Evolutionary conservation across 2,888 invertebrate species (phyloP).

Genomic region (Acanthopleura granulata): DNA sequence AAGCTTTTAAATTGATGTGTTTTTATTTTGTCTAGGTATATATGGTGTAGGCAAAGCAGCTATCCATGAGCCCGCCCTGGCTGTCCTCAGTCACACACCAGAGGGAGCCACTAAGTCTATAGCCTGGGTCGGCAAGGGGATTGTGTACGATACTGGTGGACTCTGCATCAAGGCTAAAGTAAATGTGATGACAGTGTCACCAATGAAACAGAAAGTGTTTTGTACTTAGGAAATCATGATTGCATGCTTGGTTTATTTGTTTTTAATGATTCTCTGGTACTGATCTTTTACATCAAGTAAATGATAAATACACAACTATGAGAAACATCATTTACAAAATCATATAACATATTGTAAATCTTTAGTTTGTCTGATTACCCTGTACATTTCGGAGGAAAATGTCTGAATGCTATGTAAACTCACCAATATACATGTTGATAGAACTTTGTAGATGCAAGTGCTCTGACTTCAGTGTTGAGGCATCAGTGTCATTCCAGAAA

Average conservation of each 20-base stretch:
- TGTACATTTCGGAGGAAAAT: too few relatives aligned
- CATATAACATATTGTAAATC: too few relatives aligned
- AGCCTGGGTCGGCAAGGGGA: slow-evolving; percentile 94
- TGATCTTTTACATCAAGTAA: too few relatives aligned
- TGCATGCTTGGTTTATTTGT: neutral
- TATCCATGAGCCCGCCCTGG: slow-evolving; percentile 77
- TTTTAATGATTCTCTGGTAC: too few relatives aligned
- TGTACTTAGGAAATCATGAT: neutral
- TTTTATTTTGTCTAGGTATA: slow-evolving; percentile 71
- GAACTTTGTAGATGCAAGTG: too few relatives aligned
- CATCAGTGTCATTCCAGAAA: too few relatives aligned
- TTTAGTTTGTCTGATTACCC: too few relatives aligned
- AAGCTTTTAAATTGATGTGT: neutral
- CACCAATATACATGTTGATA: too few relatives aligned
- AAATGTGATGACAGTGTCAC: slow-evolving; percentile 31
- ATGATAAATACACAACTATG: too few relatives aligned
- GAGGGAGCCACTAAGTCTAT: slow-evolving; percentile 77
- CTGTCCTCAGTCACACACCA: slow-evolving; percentile 77
- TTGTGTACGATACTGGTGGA: slow-evolving; percentile 94
- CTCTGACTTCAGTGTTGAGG: too few relatives aligned
- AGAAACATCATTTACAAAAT: too few relatives aligned
- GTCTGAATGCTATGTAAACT: too few relatives aligned
- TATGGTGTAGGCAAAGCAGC: slow-evolving; percentile 89
- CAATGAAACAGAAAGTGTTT: neutral
- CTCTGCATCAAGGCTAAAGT: slow-evolving; percentile 91